Percentiles rank a stretch among this genome's conserved stretches.
phyloP scores from a whole-genome alignment of 2,797 vertebrate species.

The Taenioides sp. region DNA sequence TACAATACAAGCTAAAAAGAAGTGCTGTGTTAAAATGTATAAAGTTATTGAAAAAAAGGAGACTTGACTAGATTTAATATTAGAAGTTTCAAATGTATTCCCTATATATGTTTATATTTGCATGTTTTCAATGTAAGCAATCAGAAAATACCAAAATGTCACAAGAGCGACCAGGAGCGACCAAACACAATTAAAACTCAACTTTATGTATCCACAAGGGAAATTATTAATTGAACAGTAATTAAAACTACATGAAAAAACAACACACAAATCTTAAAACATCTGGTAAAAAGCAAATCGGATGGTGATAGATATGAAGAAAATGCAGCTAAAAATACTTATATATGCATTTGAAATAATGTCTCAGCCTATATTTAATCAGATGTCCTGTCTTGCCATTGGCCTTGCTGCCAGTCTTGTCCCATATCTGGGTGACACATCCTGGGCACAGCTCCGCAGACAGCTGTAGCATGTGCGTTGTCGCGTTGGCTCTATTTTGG shows the following conservation, averaged over 20 bases:
- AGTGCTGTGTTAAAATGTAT: too few species aligned
- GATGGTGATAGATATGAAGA: neutral
- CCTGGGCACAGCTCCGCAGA: slow-evolving; percentile 74
- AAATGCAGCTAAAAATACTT: neutral
- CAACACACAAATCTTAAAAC: neutral
- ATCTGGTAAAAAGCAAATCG: neutral
- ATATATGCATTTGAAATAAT: neutral
- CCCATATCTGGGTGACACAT: slow-evolving; percentile 51
- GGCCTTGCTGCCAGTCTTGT: slow-evolving; percentile 46
- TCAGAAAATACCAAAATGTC: neutral
- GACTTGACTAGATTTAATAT: neutral
- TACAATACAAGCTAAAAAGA: too few species aligned
- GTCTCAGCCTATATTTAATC: neutral
- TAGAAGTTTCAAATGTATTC: neutral
- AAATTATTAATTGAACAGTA: neutral
- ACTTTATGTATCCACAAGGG: neutral
- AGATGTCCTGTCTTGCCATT: slow-evolving; percentile 44
- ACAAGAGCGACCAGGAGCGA: too few species aligned
- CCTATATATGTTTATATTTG: too few species aligned
- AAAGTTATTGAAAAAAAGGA: neutral
- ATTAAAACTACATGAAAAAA: neutral
- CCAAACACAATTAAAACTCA: neutral
- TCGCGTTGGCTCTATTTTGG: slow-evolving; percentile 70
- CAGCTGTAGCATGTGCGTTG: slow-evolving; percentile 74
- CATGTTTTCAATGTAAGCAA: neutral